Base-by-base conservation (phyloP, 2,888 invertebrate species). In the Lasioglossum calceatum region DNA sequence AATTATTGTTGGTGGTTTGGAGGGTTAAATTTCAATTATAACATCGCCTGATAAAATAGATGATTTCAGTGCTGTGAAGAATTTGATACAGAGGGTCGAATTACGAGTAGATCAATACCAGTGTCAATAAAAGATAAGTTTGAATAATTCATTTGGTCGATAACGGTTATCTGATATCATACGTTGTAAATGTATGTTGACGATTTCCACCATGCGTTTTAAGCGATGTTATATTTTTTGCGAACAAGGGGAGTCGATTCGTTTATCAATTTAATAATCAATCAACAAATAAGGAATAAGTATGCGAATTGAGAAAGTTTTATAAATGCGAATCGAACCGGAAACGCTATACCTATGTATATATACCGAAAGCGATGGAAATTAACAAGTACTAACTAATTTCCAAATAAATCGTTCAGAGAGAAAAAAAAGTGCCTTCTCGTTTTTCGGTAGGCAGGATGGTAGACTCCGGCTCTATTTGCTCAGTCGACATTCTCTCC, bases 401-500 rank as follows among this genome's bases (percentile, higher is more conserved):
- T 86, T 71, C 44, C 75, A 83, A 92, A 90, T 88, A 92, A 88
- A 92, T 89, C 64, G 74, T 42, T 58, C 64, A 71, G 39, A 50
- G 80, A 70, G 61, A 58, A 42, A 47, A 67, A 80, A 83, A 19
- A 70, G 1, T 23, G 19, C 74, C 79, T 85, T 84, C 71, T 36
- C 75, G 67, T 79, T 84, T 85, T 70, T 50, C 79, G 76, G 77
- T 84, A 70, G 76, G 76, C 79, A 82, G 67, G 36, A 67, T 64
- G 78, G 79, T 86, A 82, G 77, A 27, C 74, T 44, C 61, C 64
- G 58, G 71, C 70, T 83, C 47, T 92, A 87, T 94, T 94, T 94
- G 87, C 86, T 91, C 93, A 93, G 92, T 92, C 94, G 92, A 92
- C 92, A 92, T 92, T 92, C 92, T 92, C 91, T 93, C 90, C 90